A percentile compares a stretch with the other conserved stretches of the same genome.
phyloP scores from a whole-genome alignment of 1,140 invertebrate genomes.

The Drosophila rufa region DNA sequence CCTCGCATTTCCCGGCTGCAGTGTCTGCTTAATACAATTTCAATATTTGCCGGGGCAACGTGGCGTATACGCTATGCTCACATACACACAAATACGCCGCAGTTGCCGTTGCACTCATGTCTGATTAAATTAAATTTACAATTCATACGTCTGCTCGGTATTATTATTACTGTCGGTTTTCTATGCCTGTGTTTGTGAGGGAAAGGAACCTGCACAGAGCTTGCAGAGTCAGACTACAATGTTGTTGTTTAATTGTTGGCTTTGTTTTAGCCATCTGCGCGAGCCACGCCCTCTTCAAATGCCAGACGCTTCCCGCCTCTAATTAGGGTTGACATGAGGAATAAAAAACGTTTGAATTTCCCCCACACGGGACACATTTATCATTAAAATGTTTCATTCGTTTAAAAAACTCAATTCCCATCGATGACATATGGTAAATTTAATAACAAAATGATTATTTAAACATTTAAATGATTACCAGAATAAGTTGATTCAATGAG shows the following conservation, averaged over 20 bases:
- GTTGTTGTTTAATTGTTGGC: slow-evolving; percentile 56
- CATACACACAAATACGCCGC: slow-evolving; percentile 42
- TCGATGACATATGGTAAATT: background rate
- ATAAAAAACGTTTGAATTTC: slow-evolving; percentile 8
- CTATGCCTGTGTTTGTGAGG: slow-evolving; percentile 5
- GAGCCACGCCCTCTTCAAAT: slow-evolving; percentile 30
- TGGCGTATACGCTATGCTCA: slow-evolving; percentile 61
- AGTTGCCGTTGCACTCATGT: slow-evolving; percentile 65
- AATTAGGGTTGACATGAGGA: slow-evolving; percentile 42
- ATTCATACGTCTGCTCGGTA: slow-evolving; percentile 62
- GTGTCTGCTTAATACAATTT: slow-evolving; percentile 50
- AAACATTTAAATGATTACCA: too few species aligned
- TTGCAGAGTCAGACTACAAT: slow-evolving; percentile 24
- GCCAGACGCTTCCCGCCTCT: slow-evolving; percentile 15
- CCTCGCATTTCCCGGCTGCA: slow-evolving; percentile 1
- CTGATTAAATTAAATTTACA: slow-evolving; percentile 81
- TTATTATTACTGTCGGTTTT: slow-evolving; percentile 26
- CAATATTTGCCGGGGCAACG: slow-evolving; percentile 63
- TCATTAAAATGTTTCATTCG: background rate
- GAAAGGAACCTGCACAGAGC: slow-evolving; percentile 16
- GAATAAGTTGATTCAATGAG: background rate
- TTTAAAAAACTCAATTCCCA: background rate
- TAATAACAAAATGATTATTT: background rate
- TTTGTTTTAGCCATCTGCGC: slow-evolving; percentile 25
- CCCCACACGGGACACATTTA: background rate